Conservation (phyloP, 2,888 invertebrate species). For the Perizoma affinitatum region DNA sequence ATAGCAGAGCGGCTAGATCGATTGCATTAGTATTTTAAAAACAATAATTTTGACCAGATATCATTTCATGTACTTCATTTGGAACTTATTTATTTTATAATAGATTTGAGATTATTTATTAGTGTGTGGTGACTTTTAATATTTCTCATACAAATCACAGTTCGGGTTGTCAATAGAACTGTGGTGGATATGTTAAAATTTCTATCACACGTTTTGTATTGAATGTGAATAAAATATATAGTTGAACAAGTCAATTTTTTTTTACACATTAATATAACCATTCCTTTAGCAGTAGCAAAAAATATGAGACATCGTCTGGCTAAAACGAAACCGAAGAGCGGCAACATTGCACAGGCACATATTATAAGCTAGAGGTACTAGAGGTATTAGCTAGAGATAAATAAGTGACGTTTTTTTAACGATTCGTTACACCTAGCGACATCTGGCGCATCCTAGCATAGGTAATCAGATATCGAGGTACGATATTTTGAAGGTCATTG, state of each 20-base stretch:
- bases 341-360: no score
- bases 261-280: constrained; percentile 19
- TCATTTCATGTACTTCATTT: constrained; percentile 55
- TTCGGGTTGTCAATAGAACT: constrained; percentile 50
- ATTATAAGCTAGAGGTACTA: no score
- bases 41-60: constrained; percentile 55
- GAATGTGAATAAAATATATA: constrained; percentile 84
- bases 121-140: constrained; percentile 79
- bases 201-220: constrained; percentile 82
- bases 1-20: constrained; percentile 47
- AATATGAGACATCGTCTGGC: no score
- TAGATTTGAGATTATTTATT: constrained; percentile 79
- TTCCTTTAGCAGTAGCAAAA: no score
- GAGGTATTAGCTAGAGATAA: no score
- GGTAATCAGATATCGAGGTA: no score
- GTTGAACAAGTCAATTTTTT: constrained; percentile 62
- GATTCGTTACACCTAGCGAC: no score
- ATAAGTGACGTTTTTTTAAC: no score
- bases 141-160: constrained; percentile 61
- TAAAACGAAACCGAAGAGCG: no score
- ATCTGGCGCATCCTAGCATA: no score
- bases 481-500: no score
- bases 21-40: constrained; percentile 52
- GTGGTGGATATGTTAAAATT: constrained; percentile 75
- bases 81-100: constrained; percentile 70